Conservation (phyloP, 2,797 vertebrate species). For the Lagodon rhomboides region DNA sequence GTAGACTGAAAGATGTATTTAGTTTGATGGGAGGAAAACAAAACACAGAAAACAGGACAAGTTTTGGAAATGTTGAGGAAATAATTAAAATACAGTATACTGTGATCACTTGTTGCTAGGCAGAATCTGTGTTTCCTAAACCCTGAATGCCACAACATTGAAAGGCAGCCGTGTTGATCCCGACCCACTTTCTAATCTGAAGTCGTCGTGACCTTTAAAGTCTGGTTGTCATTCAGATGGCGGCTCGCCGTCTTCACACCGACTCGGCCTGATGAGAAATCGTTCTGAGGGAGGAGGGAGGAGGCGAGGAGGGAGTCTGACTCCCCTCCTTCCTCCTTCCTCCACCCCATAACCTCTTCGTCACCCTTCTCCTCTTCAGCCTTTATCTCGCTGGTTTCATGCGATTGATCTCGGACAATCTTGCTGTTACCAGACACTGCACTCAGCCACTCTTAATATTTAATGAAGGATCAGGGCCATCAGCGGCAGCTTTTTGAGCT, state of each 20-base stretch:
- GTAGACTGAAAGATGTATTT: not conserved
- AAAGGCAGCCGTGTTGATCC: constrained; percentile 13
- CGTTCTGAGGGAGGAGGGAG: not conserved
- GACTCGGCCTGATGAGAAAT: constrained; percentile 23
- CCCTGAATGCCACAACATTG: not conserved
- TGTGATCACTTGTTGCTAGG: not conserved
- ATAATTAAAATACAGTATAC: too few species aligned
- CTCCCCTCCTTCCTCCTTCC: constrained; percentile 10
- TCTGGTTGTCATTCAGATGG: not conserved
- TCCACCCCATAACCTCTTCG: not conserved
- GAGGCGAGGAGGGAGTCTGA: not conserved
- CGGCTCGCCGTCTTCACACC: not conserved
- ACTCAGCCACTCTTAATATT: constrained; percentile 79
- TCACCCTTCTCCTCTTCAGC: constrained; percentile 17
- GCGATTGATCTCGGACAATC: constrained; percentile 63
- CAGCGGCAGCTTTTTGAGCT: constrained; percentile 56
- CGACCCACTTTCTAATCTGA: constrained; percentile 1
- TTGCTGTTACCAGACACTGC: constrained; percentile 73
- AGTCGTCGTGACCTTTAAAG: constrained; percentile 30
- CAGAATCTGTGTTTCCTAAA: not conserved
- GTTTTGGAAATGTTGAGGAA: too few species aligned
- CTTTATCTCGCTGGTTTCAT: constrained; percentile 27
- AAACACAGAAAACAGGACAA: too few species aligned
- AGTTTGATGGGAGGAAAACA: not conserved
- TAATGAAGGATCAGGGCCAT: constrained; percentile 67